phyloP scores from a whole-genome alignment of 2,797 vertebrate species.

The Peromyscus melanophrys region DNA sequence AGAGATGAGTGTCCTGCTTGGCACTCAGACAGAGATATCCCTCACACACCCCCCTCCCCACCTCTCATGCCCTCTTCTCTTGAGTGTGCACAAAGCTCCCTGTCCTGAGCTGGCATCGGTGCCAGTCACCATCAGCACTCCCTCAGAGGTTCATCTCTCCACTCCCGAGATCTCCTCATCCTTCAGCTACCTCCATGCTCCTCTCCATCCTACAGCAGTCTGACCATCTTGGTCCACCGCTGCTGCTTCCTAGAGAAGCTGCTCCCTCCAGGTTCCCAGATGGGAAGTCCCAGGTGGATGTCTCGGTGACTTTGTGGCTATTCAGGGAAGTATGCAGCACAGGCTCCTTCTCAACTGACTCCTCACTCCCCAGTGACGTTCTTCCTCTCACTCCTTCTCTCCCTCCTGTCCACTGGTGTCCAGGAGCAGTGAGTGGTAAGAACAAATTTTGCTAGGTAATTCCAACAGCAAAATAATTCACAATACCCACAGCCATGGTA shows the following conservation, averaged over 20 bases:
- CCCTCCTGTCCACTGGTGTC: not conserved
- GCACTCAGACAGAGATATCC: too few relatives aligned
- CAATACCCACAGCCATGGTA: fast-evolving
- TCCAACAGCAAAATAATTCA: not conserved
- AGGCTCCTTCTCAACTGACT: not conserved
- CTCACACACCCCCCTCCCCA: fast-evolving
- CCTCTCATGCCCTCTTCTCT: fast-evolving
- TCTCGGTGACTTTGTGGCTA: not conserved
- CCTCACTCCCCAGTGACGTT: not conserved
- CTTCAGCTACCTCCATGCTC: not conserved
- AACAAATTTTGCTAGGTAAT: not conserved
- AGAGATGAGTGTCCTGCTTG: not conserved
- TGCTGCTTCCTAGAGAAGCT: not conserved
- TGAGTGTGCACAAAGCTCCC: not conserved
- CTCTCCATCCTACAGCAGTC: not conserved
- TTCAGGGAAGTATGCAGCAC: not conserved
- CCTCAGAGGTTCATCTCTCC: not conserved
- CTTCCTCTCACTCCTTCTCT: fast-evolving
- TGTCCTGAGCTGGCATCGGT: not conserved
- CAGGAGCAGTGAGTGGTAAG: not conserved
- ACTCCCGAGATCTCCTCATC: too few relatives aligned
- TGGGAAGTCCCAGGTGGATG: not conserved
- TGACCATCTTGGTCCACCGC: too few relatives aligned
- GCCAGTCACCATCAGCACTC: fast-evolving
- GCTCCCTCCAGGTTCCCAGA: not conserved